Evolutionary conservation across 2,113 vertebrate genomes (phyloP), one percentile per base, ranked within the genome.

Genomic region (Siphamia tubifer): DNA sequence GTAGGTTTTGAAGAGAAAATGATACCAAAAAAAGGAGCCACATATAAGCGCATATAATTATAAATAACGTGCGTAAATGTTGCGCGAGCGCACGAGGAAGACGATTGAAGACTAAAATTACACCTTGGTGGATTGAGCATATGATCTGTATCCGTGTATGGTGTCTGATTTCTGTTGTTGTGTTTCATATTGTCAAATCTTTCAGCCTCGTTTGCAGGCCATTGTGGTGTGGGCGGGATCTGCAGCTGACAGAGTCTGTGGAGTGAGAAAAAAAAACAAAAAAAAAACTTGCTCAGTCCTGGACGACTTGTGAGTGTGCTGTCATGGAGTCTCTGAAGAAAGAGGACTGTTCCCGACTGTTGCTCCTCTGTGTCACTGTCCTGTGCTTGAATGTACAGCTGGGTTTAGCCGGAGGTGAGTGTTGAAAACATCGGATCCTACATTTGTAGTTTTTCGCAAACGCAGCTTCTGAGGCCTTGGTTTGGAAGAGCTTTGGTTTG

Each of bases 291-390:
- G 57, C 54, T 66, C 24, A 5, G 10, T 4, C 16, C 43, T 31
- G 3, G 16, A 17, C 13, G 30, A 15, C 38, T 38, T 34, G 20
- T 48, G 24, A 4, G 1, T 34, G 6, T 3, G 31, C 68, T 9
- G 69, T 39, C 76, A 90, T 91, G 90, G 84, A 89, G 70, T 49
- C 68, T 3, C 13, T 3, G 36, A 44, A 2, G 68, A 68, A 6
- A 49, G 63, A 0, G 1, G n/a, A 2, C 12, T 5, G 15, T 8
- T 31, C 11, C 9, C 21, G 17, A 4, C 43, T 74, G 1, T 3
- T 72, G n/a, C 4, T 75, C 0, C 44, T 52, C 17, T 24, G 42
- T 0, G 28, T 71, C 0, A 40, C 84, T 1, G 20, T 78, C 12
- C 4, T 87, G 56, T 68, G 31, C n/a, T 1, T 44, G 0, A 68